phyloP scores from a whole-genome alignment of 2,888 invertebrate species.

The Busseola fusca region DNA sequence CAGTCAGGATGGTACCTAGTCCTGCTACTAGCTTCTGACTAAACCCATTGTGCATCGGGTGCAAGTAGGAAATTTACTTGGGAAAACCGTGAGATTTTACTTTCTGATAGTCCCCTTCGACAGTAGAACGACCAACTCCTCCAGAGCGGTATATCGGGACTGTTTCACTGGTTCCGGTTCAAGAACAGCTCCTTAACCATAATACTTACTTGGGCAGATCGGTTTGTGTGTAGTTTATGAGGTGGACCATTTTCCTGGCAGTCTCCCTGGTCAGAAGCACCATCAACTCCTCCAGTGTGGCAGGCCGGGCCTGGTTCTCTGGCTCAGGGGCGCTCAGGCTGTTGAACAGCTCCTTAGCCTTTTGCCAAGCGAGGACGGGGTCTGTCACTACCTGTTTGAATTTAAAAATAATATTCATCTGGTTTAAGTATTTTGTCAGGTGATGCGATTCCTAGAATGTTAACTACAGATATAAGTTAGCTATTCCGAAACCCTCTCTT shows the following conservation, averaged over 20 bases:
- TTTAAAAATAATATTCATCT: background rate
- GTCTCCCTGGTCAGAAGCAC: constrained; percentile 94
- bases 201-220: constrained; percentile 89
- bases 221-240: constrained; percentile 92
- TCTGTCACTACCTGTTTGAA: constrained; percentile 92
- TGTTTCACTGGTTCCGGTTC: constrained; percentile 95
- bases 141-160: constrained; percentile 93
- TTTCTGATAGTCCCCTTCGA: constrained; percentile 93
- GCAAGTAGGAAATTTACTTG: constrained; percentile 72
- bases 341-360: constrained; percentile 92
- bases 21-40: background rate
- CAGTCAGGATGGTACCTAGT: background rate
- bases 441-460: background rate
- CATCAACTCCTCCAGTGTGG: constrained; percentile 93
- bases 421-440: background rate
- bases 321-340: constrained; percentile 93
- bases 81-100: constrained; percentile 91
- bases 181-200: constrained; percentile 92
- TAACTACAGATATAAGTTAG: background rate
- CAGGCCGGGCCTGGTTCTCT: constrained; percentile 95
- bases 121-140: constrained; percentile 93
- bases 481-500: background rate
- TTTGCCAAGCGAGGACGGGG: constrained; percentile 92
- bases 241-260: constrained; percentile 93
- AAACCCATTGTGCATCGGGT: background rate